Base-by-base conservation (phyloP, 1,140 invertebrate species). In the Euglossa dilemma region DNA sequence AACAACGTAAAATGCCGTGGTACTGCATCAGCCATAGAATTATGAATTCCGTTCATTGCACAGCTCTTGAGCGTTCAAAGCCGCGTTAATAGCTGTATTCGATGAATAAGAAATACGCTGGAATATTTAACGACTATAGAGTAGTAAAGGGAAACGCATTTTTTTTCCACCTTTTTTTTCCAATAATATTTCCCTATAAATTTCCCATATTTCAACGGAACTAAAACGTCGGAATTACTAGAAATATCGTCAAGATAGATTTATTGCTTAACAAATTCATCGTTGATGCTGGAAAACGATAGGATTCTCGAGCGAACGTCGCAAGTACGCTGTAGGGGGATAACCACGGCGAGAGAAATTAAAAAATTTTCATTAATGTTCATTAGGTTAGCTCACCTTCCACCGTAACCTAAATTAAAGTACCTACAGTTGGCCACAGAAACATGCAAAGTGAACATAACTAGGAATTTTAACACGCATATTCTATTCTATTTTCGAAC, bases 21-120 rank as follows among this genome's bases (percentile, higher is more conserved):
- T n/a, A 57, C n/a, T 59, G 72, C 54, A 74, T 74, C 56, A 25
- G 72, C 72, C 45, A 74, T 74, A 61, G 54, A 43, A 45, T 57
- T 61, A 47, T 47, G 43, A 47, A 74, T 74, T 45, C 56, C 56
- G 25, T 74, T 74, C 56, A 25, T 74, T 47, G 56, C 72, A 47
- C 20, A 47, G 56, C 43, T 43, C n/a, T 36, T 74, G 72, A 47
- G 2, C 43, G 57, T 61, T 74, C 56, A 61, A 61, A 61, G 43
- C 72, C 11, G 43, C 36, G 43, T 74, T 61, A 74, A 20, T 74
- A 47, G 56, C 57, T 28, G 56, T 45, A 47, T 74, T 47, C 54
- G 56, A 61, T 74, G 57, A 74, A 61, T 57, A 20, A 57, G 43
- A 61, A 74, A 11, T n/a, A 28, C 14, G n/a, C n/a, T 61, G 72